Percentiles rank a stretch among this genome's conserved stretches.
Conservation (phyloP, 2,797 vertebrate genomes). For the Cetoscarus ocellatus region DNA sequence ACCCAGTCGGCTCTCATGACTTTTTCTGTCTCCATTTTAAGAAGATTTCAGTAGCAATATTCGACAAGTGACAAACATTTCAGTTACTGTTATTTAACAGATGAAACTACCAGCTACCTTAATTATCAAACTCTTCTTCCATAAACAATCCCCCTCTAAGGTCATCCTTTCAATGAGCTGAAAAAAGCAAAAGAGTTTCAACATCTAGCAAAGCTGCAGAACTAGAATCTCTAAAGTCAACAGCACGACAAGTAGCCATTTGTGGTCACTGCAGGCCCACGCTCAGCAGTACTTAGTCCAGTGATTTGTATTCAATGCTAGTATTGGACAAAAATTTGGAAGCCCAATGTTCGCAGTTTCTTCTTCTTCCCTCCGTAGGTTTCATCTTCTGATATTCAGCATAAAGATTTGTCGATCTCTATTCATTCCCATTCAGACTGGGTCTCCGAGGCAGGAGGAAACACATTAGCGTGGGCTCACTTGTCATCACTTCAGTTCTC, state of each 20-base stretch:
- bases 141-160: constrained; percentile 33
- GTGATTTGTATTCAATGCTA: constrained; percentile 65
- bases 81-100: constrained; percentile 68
- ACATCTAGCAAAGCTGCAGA: constrained; percentile 68
- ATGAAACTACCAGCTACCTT: constrained; percentile 64
- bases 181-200: constrained; percentile 52
- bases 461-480: constrained; percentile 32
- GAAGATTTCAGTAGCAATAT: constrained; percentile 76
- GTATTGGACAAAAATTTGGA: constrained; percentile 60
- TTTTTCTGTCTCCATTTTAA: constrained; percentile 49
- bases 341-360: constrained; percentile 65
- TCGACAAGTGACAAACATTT: constrained; percentile 64
- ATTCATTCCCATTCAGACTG: constrained; percentile 26
- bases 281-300: constrained; percentile 70
- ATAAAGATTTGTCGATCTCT: constrained; percentile 55
- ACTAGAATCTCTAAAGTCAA: constrained; percentile 59
- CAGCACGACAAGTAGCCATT: constrained; percentile 68
- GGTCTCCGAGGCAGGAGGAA: constrained; percentile 43
- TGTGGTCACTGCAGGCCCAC: constrained; percentile 66
- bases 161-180: constrained; percentile 44
- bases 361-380: constrained; percentile 16
- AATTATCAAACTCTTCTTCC: constrained; percentile 38
- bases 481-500: constrained; percentile 3
- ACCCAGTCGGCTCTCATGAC: constrained; percentile 43
- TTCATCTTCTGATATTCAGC: constrained; percentile 62